These are phyloP conservation scores for Anguilla marmorata DNA, from an alignment of 2,797 vertebrate species.

Conservation along the genomic window DNA sequence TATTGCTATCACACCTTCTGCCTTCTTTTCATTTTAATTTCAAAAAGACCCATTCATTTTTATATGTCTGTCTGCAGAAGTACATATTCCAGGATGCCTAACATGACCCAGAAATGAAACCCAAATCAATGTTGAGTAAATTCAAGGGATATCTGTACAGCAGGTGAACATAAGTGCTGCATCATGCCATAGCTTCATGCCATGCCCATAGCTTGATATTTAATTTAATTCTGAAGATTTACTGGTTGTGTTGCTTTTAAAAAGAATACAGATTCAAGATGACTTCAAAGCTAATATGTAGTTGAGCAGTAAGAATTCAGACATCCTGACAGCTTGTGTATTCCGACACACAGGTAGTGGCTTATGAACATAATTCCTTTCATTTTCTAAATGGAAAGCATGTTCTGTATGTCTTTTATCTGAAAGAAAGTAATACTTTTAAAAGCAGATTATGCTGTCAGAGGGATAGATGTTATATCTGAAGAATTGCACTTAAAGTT, in stretches of 20 bases:
- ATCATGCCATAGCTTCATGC: conserved; percentile 32
- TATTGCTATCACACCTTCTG: neutral
- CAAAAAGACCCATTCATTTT: neutral
- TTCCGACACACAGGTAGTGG: conserved; percentile 42
- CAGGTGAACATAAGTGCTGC: neutral
- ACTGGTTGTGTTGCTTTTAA: conserved; percentile 36
- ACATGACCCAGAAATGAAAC: neutral
- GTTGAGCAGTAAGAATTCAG: conserved; percentile 31
- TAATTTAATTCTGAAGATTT: conserved; percentile 40
- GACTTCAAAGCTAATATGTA: conserved; percentile 29
- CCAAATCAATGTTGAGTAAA: neutral
- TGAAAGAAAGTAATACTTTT: conserved; percentile 34
- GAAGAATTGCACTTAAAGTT: neutral
- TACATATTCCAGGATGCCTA: neutral
- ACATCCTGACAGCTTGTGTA: conserved; percentile 1
- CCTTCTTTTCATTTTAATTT: neutral
- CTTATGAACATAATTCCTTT: conserved; percentile 37
- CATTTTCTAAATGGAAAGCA: conserved; percentile 48
- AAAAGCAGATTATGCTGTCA: conserved; percentile 40
- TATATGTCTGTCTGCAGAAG: neutral
- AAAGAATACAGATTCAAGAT: conserved; percentile 32
- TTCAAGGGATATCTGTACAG: neutral
- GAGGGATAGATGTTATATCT: conserved; percentile 27
- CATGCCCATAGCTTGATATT: conserved; percentile 44
- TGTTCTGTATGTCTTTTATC: conserved; percentile 41